These are phyloP conservation scores for Halichondria panicea DNA, from an alignment of 37 sponge, comb jelly and placozoan species.

Conservation along the genomic window DNA sequence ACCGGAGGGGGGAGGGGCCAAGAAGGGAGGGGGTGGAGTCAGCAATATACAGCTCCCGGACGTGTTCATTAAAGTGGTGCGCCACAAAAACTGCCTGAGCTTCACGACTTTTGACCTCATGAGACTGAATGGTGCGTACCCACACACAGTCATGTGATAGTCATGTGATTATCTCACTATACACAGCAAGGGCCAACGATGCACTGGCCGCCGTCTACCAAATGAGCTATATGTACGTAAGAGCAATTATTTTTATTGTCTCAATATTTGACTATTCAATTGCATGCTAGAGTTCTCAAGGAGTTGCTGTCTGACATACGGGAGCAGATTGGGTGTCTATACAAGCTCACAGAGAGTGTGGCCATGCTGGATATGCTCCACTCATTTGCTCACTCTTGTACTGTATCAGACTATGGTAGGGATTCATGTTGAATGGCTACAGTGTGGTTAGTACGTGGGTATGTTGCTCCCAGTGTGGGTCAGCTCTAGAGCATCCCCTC, in stretches of 20 bases:
- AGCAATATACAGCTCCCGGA: conserved; percentile 45
- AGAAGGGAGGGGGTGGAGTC: conserved; percentile 16
- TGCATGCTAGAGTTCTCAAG: conserved; percentile 59
- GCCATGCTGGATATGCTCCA: conserved; percentile 95
- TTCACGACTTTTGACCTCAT: conserved; percentile 92
- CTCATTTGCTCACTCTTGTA: conserved; percentile 89
- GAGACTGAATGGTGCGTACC: conserved; percentile 40
- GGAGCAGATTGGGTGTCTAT: conserved; percentile 86
- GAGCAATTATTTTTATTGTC: neutral
- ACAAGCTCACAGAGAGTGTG: conserved; percentile 94
- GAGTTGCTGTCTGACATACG: conserved; percentile 72
- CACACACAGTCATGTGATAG: neutral
- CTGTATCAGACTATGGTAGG: conserved; percentile 88
- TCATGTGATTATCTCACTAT: neutral
- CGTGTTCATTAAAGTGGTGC: conserved; percentile 82
- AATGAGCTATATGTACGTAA: conserved; percentile 84
- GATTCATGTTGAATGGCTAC: neutral
- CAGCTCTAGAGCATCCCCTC: too few species aligned
- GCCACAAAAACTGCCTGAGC: conserved; percentile 67
- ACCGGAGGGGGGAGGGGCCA: conserved; percentile 42
- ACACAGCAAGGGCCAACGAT: conserved; percentile 81
- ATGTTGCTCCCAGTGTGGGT: neutral
- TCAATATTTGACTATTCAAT: neutral
- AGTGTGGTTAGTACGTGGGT: neutral
- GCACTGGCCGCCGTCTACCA: conserved; percentile 92